These are phyloP conservation scores for Sitta europaea DNA, from an alignment of 2,113 vertebrate genomes.

Conservation along the genomic window DNA sequence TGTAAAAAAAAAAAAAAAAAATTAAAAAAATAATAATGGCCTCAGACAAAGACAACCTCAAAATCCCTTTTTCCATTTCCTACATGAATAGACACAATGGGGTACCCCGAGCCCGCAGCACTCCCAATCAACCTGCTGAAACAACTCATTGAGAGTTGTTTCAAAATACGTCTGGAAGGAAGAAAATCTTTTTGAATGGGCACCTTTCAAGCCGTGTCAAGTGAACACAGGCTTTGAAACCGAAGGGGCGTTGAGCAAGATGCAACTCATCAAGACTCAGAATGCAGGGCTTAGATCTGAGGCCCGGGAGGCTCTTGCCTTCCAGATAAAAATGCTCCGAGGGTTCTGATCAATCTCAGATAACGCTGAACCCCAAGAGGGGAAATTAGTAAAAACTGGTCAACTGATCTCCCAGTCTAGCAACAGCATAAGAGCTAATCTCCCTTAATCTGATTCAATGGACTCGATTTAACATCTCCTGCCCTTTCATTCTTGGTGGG, in stretches of 20 bases:
- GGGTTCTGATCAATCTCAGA: conserved; percentile 37
- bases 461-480: conserved; percentile 19
- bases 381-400: conserved; percentile 18
- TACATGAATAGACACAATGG: conserved; percentile 17
- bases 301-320: background rate
- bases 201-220: conserved; percentile 47
- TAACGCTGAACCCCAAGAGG: conserved; percentile 28
- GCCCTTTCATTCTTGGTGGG: conserved; percentile 6
- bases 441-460: conserved; percentile 11
- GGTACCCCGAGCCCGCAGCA: background rate
- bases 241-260: conserved; percentile 9
- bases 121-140: background rate
- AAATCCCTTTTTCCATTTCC: conserved; percentile 49
- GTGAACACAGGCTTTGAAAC: conserved; percentile 16
- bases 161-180: conserved; percentile 3
- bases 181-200: conserved; percentile 16
- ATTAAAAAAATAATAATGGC: background rate
- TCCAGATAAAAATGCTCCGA: conserved; percentile 8
- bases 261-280: background rate
- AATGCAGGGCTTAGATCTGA: conserved; percentile 10
- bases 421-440: background rate
- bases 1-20: background rate
- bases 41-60: background rate
- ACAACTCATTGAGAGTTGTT: background rate
- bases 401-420: background rate